Base-by-base conservation (phyloP, 2,888 invertebrate species). In the Tuta absoluta region DNA sequence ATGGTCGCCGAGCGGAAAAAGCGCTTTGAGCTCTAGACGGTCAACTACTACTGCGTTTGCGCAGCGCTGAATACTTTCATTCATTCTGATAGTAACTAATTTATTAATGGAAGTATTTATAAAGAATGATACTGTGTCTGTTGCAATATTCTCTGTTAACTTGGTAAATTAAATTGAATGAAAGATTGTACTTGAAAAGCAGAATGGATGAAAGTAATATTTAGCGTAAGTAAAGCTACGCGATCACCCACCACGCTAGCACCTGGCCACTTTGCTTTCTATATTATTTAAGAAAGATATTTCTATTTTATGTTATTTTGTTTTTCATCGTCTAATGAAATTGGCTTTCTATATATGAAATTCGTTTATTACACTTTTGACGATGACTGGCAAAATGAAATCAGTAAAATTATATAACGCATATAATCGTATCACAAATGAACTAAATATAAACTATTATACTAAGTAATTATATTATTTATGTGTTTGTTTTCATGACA, bases 1-100 rank as follows among this genome's bases (percentile, higher is more conserved):
- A 93, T 95, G 93, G 95, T 95, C 89, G 95, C 95, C 78, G 95
- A 95, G 87, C 93, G 94, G 80, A 93, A 94, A 87, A 94, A 94
- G 86, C 93, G 93, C 82, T 95, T 95, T 89, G 94, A 95, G 84
- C 87, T 92, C 71, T 92, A 66, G 72, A 60, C 65, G 41, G 60
- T 64, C 24, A 24, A 12, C 45, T 11, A 33, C 58, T 33, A 37
- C 19, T 37, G 24, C 17, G 53, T 53, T 28, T 24, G 11, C 28
- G 21, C 28, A 61, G 49, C 49, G 61, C 61, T 61, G 33, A 33
- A 61, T 19, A 61, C 41, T 60, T 61, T 17, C 28, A 33, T 8
- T 24, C 51, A 51, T 51, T 19, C 48, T 48, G 19, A 48, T 14
- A 14, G 5, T n/a, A 45, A 17, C 17, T 45, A 45, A 45, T 17